Base-by-base conservation (phyloP, 2,113 vertebrate genomes). In the Phocoena sinus region DNA sequence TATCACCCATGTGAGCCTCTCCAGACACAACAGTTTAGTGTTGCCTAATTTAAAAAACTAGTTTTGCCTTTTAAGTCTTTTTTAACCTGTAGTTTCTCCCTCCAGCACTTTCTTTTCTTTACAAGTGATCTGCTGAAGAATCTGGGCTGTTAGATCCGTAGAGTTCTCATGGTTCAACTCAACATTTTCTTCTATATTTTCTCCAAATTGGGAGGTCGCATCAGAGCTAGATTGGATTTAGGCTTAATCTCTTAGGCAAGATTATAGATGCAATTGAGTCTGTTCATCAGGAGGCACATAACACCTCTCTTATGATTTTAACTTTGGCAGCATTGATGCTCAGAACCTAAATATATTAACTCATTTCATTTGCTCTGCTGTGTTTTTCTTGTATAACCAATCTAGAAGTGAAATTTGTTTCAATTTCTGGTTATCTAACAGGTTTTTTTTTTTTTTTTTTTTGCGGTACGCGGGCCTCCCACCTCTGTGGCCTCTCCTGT, bases 121-220 rank as follows among this genome's bases (percentile, higher is more conserved):
- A 17, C 5, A 58, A 89, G 31, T 62, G 58, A 87, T 58, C 12
- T 91, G 21, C 7, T 82, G 63, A 86, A 84, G 62, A 87, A 36
- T 58, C 20, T 82, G 17, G 14, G 26, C 79, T 79, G 23, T 95
- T 90, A 77, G 73, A 65, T 18, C 23, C 31, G 3, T 28, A 44
- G 67, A 70, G 9, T 77, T 92, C 6, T 91, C 23, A 53, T 13
- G 13, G 6, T 83, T 1, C 31, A 80, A 3, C 62, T 70, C n/a
- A 74, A 85, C 15, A 73, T 96, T 97, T 89, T 85, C 7, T 91
- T 91, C 25, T n/a, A 13, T 81, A 44, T 96, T 89, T 96, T 89
- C 33, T 96, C 56, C 28, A 76, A 50, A 18, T 71, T 81, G 73
- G 20, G 13, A 62, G 63, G 58, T 71, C 58, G 62, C 38, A 21